Percentiles rank a stretch among this genome's conserved stretches.
Evolutionary conservation across 1,140 invertebrate species (phyloP).

Genomic region (Panonychus citri): DNA sequence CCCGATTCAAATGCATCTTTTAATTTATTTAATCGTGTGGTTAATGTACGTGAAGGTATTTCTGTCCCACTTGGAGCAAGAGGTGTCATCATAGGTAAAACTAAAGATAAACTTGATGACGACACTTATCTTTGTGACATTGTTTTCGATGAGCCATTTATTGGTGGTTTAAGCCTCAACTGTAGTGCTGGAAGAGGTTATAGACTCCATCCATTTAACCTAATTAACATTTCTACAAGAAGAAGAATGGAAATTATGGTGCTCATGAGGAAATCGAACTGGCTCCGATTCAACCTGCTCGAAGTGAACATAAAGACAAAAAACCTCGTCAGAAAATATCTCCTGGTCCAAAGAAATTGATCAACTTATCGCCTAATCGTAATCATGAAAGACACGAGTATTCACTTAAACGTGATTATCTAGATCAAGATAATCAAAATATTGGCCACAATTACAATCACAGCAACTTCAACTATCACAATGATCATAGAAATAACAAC

Average conservation of each 20-base stretch:
- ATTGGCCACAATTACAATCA: too few relatives aligned
- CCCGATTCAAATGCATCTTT: conserved; percentile 41
- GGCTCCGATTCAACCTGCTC: background rate
- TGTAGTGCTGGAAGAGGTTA: conserved; percentile 1
- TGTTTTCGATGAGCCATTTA: conserved; percentile 49
- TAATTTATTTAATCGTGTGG: conserved; percentile 54
- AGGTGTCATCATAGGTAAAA: conserved; percentile 49
- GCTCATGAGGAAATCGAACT: background rate
- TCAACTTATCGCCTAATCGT: background rate
- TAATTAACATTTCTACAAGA: conserved; percentile 14
- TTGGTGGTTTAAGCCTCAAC: conserved; percentile 32
- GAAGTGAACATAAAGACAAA: background rate
- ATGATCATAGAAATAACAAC: too few relatives aligned
- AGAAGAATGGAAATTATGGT: background rate
- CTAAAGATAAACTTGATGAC: background rate
- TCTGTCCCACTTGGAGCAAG: conserved; percentile 51
- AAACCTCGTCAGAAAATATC: background rate
- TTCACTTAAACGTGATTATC: too few relatives aligned
- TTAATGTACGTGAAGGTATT: conserved; percentile 43
- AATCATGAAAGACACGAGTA: too few relatives aligned
- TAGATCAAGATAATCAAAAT: too few relatives aligned
- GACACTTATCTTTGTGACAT: conserved; percentile 35
- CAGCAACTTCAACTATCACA: too few relatives aligned
- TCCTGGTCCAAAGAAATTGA: background rate
- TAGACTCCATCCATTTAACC: background rate